Percentiles rank a stretch among this genome's conserved stretches.
Evolutionary conservation across 2,888 invertebrate species (phyloP).

Genomic region (Scaptomyza caliginosa): DNA sequence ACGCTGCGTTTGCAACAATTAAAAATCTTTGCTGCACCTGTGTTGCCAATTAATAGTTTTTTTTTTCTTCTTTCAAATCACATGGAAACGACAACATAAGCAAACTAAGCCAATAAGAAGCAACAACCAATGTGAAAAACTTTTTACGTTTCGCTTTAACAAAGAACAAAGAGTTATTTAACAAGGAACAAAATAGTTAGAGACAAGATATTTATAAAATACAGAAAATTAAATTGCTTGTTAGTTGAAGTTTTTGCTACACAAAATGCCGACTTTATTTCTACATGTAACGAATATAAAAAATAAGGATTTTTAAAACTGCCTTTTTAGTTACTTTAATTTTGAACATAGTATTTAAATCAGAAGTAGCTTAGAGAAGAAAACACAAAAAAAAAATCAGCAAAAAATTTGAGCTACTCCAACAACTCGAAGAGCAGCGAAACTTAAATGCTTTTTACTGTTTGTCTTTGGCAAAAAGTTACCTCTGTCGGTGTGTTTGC

Average conservation of each 20-base stretch:
- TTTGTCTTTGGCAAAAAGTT: constrained; percentile 51
- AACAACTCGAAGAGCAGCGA: constrained; percentile 21
- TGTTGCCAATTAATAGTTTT: constrained; percentile 72
- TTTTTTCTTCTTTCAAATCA: no score
- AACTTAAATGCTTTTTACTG: constrained; percentile 45
- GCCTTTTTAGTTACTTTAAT: neutral
- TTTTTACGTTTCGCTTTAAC: constrained; percentile 7
- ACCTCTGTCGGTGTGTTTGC: constrained; percentile 13
- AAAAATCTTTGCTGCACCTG: constrained; percentile 48
- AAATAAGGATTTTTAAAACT: neutral
- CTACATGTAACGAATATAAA: neutral
- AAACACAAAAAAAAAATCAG: neutral
- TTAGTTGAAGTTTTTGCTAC: neutral
- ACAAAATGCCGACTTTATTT: neutral
- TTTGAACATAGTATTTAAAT: constrained; percentile 13
- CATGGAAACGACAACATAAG: constrained; percentile 36
- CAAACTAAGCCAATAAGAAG: constrained; percentile 15
- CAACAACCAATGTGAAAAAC: constrained; percentile 15
- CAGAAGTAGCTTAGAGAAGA: neutral
- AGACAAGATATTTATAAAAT: neutral
- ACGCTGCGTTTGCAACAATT: constrained; percentile 61
- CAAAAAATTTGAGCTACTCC: constrained; percentile 37
- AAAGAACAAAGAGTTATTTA: constrained; percentile 18
- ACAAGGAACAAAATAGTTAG: neutral
- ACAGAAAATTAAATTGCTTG: neutral